These are phyloP conservation scores for Panagrolaimus sp. DNA, from an alignment of 1,140 invertebrate species.

Conservation along the genomic window DNA sequence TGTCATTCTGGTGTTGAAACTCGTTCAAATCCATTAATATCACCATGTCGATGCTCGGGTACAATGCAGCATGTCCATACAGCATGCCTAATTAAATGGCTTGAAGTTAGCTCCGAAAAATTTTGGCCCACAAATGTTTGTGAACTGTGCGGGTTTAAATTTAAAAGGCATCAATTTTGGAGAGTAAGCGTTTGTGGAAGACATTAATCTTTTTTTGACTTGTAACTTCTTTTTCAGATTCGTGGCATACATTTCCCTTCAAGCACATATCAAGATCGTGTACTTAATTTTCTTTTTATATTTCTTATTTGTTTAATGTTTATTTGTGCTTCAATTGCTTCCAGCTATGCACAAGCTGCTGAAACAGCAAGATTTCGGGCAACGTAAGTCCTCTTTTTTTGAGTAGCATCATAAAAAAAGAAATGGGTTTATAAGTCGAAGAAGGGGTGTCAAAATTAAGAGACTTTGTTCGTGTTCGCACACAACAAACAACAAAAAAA, in stretches of 20 bases:
- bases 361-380: too few relatives aligned
- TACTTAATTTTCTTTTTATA: constrained; percentile 1
- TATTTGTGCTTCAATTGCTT: not conserved
- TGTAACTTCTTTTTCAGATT: too few relatives aligned
- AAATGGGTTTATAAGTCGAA: too few relatives aligned
- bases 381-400: too few relatives aligned
- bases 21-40: not conserved
- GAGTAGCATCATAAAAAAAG: too few relatives aligned
- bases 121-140: constrained; percentile 1
- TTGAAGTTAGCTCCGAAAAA: not conserved
- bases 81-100: not conserved
- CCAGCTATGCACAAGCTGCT: too few relatives aligned
- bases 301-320: not conserved
- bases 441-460: too few relatives aligned
- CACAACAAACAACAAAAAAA: too few relatives aligned
- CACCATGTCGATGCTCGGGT: constrained; percentile 1
- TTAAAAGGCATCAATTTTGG: constrained; percentile 4
- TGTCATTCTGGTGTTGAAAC: constrained; percentile 2
- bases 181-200: not conserved
- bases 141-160: not conserved
- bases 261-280: not conserved
- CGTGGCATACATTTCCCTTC: too few relatives aligned
- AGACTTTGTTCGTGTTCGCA: too few relatives aligned
- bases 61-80: not conserved
- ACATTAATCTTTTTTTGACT: too few relatives aligned